Base-by-base conservation (phyloP, 37 sponge, comb jelly and placozoan genomes). In the Theonella swinhoei region DNA sequence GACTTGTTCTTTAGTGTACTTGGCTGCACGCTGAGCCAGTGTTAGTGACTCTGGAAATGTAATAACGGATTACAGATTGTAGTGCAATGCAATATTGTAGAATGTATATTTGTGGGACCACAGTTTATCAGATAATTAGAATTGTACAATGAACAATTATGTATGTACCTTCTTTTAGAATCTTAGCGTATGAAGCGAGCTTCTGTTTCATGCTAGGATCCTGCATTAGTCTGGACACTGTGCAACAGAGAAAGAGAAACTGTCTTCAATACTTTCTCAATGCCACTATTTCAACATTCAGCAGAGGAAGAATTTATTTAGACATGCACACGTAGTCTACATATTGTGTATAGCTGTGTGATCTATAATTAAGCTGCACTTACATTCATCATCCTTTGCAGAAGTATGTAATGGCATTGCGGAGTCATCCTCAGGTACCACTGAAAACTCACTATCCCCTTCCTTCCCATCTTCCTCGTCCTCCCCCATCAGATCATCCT, bases 381-480 rank as follows among this genome's bases (percentile, higher is more conserved):
- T 24, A 66, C 68, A 25, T 66, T 25, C 26, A 28, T 25, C 74
- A 42, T 74, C 54, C 9, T 24, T 40, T 29, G 64, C 26, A 28
- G 26, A 7, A 7, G 64, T 2, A 4, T 65, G 66, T 65, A 65
- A 24, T 23, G 5, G n/a, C 30, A 8, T 26, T n/a, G n/a, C 5
- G n/a, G n/a, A n/a, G n/a, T n/a, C n/a, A n/a, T n/a, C n/a, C n/a
- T 23, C 29, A 29, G 66, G 25, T 11, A 26, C 19, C 66, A 26
- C 29, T 7, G n/a, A 5, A 7, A 65, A 65, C 66, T 33, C 74
- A 42, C 7, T 37, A 39, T 72, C 29, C 3, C 62, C 40, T 62
- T 81, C 61, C 63, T 85, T 79, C 61, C 69, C 80, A 42, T 79
- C 79, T 7, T 72, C 79, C 34, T 42, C 58, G 1, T 31, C 42